phyloP scores from a whole-genome alignment of 2,113 vertebrate species.

The Hipposideros armiger region DNA sequence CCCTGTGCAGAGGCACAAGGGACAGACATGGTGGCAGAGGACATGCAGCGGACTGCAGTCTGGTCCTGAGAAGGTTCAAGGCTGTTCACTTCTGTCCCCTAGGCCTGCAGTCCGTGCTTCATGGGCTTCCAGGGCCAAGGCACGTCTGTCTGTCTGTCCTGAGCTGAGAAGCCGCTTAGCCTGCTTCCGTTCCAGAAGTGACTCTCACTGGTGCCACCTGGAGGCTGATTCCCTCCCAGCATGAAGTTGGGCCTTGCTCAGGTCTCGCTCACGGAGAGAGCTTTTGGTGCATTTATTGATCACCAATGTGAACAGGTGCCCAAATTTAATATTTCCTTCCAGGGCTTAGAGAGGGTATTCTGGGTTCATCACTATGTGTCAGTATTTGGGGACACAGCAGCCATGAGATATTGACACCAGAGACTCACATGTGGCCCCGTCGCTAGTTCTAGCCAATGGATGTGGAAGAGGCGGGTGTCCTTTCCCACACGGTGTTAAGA shows the following conservation, averaged over 20 bases:
- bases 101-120: background rate
- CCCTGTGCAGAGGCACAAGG: background rate
- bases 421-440: background rate
- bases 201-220: background rate
- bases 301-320: background rate
- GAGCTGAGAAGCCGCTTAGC: rapidly evolving
- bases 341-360: rapidly evolving
- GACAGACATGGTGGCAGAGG: background rate
- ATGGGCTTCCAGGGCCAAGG: no score
- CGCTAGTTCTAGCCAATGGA: rapidly evolving
- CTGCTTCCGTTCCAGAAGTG: rapidly evolving
- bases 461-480: rapidly evolving
- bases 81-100: background rate
- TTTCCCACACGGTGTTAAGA: background rate
- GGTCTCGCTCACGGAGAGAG: no score
- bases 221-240: background rate
- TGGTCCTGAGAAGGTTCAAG: background rate
- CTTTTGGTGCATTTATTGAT: background rate
- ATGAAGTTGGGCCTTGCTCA: background rate
- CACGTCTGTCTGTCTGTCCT: background rate
- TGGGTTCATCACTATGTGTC: rapidly evolving
- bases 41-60: rapidly evolving
- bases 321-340: background rate
- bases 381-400: no score
- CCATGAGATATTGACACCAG: background rate